These are phyloP conservation scores for Brachyrhaphis roseni DNA, from an alignment of 2,797 vertebrate genomes.

Conservation along the genomic window DNA sequence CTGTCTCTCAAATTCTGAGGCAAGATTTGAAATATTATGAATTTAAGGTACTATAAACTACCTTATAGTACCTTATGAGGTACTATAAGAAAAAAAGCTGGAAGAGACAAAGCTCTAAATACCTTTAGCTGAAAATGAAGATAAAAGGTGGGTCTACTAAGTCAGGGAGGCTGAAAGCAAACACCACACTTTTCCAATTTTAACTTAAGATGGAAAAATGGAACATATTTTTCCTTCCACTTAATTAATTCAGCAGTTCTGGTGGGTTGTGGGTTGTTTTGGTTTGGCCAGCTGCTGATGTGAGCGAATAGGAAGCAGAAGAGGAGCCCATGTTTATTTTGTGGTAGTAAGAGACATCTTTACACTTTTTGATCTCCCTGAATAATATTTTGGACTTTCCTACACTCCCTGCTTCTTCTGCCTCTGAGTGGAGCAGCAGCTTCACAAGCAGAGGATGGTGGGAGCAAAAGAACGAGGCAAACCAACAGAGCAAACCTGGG, in stretches of 20 bases:
- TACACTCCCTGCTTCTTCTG: conserved; percentile 1
- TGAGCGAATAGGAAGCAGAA: conserved; percentile 21
- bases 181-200: neutral
- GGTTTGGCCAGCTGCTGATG: conserved; percentile 9
- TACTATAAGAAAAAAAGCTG: neutral
- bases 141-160: neutral
- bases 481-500: conserved; percentile 26
- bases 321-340: conserved; percentile 47
- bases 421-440: conserved; percentile 16
- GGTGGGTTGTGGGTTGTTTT: conserved; percentile 8
- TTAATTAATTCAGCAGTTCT: neutral
- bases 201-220: neutral
- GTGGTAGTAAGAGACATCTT: conserved; percentile 62
- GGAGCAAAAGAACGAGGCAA: conserved; percentile 32
- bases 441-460: conserved; percentile 37
- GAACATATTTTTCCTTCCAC: neutral
- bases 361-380: conserved; percentile 61
- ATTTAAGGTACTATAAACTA: neutral
- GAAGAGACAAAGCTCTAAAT: neutral
- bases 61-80: no score
- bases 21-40: neutral
- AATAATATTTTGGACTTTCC: conserved; percentile 53
- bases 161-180: neutral
- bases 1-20: neutral
- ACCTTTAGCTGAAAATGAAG: neutral